Base-by-base conservation (phyloP, 1,140 invertebrate genomes). In the Drosophila repleta region DNA sequence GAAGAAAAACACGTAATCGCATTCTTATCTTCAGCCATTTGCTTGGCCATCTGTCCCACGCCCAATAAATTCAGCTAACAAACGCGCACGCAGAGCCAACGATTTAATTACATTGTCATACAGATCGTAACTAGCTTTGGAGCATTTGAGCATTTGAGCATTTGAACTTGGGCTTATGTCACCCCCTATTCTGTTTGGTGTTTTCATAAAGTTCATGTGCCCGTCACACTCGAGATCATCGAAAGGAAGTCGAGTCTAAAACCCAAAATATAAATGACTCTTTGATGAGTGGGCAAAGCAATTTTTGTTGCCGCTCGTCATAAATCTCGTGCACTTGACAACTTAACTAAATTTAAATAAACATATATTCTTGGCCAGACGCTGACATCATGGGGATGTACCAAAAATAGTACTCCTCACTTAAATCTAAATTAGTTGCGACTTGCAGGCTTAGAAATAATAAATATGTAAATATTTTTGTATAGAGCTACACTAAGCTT, bases 291-390 rank as follows among this genome's bases (percentile, higher is more conserved):
- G 69, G 70, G 39, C 73, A 67, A 35, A 57, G 49, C 51, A 67
- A 68, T 75, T 82, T 82, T 81, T 65, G 6, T 43, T 17, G 17
- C 1, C 18, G 32, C 11, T 35, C 11, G 51, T 62, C 70, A 88
- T 85, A 74, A 82, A 87, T 85, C 82, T 82, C 70, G 60, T 62
- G 74, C 68, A 80, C 78, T 85, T 73, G 79, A 83, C 79, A 82
- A 71, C 46, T 20, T 29, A 35, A 15, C 17, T 13, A 60, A 29
- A 57, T 65, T 35, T 43, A 61, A 51, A 52, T 65, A 65, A 52
- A 64, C 41, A 57, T 61, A 69, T 64, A 43, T 43, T 43, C 67
- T 62, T 65, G 13, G 39, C 45, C 51, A 55, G 39, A 8, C n/a
- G 61, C 75, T 85, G 80, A 84, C 73, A 84, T 84, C 80, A 83